These are phyloP conservation scores for Drosophila lowei DNA, from an alignment of 1,140 invertebrate species.

Conservation along the genomic window DNA sequence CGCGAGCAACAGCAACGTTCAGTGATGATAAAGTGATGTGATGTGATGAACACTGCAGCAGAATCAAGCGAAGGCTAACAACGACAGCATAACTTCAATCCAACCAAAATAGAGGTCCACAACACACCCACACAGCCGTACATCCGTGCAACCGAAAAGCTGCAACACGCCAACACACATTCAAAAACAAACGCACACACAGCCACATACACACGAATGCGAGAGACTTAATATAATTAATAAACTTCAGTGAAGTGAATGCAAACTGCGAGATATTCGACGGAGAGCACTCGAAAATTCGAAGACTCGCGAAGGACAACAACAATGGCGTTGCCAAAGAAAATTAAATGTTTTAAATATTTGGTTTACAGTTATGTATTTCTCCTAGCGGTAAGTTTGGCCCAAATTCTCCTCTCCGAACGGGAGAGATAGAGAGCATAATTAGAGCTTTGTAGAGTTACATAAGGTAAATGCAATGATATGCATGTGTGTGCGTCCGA, in stretches of 20 bases:
- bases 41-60: constrained; percentile 26
- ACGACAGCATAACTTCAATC: constrained; percentile 3
- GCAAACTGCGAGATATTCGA: constrained; percentile 16
- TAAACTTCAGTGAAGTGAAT: constrained; percentile 36
- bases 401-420: constrained; percentile 16
- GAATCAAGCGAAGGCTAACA: constrained; percentile 24
- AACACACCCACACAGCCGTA: constrained; percentile 4
- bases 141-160: constrained; percentile 1
- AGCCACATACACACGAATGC: constrained; percentile 14
- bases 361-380: constrained; percentile 83
- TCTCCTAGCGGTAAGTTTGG: constrained; percentile 78
- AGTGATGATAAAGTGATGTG: constrained; percentile 14
- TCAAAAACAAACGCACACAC: constrained; percentile 27
- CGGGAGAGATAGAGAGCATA: constrained; percentile 22
- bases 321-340: constrained; percentile 79
- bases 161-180: no score
- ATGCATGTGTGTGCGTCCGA: constrained; percentile 5
- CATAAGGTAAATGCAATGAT: constrained; percentile 44
- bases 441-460: constrained; percentile 42
- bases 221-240: constrained; percentile 26
- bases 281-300: constrained; percentile 11
- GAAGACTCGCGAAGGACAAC: constrained; percentile 12
- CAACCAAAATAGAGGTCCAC: constrained; percentile 30
- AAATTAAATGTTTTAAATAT: constrained; percentile 83
- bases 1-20: constrained; percentile 39